Evolutionary conservation across 1,140 invertebrate genomes (phyloP).

Genomic region (Dendroctonus ponderosae): DNA sequence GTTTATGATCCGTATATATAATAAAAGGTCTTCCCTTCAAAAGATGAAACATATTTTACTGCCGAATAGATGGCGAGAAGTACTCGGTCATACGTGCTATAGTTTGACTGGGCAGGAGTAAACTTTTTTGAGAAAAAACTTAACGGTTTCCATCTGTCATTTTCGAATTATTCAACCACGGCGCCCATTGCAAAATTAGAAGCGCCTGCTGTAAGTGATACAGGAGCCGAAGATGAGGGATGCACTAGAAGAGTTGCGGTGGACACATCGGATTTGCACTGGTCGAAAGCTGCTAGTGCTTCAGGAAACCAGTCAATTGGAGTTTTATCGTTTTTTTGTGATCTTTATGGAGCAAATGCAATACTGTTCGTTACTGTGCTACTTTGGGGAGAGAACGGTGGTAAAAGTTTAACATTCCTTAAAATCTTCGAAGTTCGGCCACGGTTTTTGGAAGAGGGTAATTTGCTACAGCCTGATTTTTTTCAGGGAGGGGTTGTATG

Average conservation of each 20-base stretch:
- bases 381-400: slow-evolving; percentile 40
- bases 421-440: slow-evolving; percentile 33
- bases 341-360: slow-evolving; percentile 33
- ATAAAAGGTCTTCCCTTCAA: slow-evolving; percentile 41
- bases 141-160: slow-evolving; percentile 45
- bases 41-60: slow-evolving; percentile 21
- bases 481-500: background rate
- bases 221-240: slow-evolving; percentile 15
- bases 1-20: slow-evolving; percentile 35
- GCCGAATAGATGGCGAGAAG: slow-evolving; percentile 13
- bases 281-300: background rate
- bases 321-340: slow-evolving; percentile 12
- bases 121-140: slow-evolving; percentile 50
- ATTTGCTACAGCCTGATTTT: background rate
- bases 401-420: slow-evolving; percentile 48
- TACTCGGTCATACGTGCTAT: slow-evolving; percentile 50
- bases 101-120: slow-evolving; percentile 39
- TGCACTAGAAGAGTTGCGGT: background rate
- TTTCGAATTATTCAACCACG: slow-evolving; percentile 40
- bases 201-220: slow-evolving; percentile 38
- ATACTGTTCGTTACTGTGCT: slow-evolving; percentile 34
- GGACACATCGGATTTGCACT: background rate
- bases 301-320: background rate
- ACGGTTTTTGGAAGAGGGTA: slow-evolving; percentile 29
- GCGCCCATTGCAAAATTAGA: slow-evolving; percentile 43